Conservation (phyloP, 2,888 invertebrate species). For the Philereme transversata region DNA sequence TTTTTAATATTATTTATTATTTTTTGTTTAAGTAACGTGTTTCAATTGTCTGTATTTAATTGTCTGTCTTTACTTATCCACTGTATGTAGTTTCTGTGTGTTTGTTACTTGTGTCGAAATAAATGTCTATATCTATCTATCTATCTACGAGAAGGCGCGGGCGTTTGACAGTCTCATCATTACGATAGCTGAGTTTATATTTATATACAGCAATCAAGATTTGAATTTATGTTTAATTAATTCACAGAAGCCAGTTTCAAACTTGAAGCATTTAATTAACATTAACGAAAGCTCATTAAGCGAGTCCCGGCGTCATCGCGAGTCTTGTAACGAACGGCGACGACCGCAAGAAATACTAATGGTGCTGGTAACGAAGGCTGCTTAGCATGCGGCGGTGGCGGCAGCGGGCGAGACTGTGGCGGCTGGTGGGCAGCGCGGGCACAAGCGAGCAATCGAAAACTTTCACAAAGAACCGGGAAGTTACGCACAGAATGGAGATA, state of each 20-base stretch:
- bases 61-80: no score
- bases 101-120: no score
- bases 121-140: no score
- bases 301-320: conserved; percentile 5
- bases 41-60: no score
- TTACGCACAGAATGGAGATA: conserved; percentile 5
- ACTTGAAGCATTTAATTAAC: conserved; percentile 27
- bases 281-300: conserved; percentile 32
- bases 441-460: conserved; percentile 5
- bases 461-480: neutral
- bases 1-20: no score
- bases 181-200: no score
- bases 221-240: conserved; percentile 17
- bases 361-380: conserved; percentile 7
- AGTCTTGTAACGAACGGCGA: conserved; percentile 4
- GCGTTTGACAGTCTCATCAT: no score
- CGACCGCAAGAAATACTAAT: conserved; percentile 18
- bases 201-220: conserved; percentile 9
- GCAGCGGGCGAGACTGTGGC: no score
- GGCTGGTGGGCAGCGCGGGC: neutral
- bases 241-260: conserved; percentile 22
- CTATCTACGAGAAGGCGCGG: no score
- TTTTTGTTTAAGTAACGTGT: no score
- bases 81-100: no score
- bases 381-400: conserved; percentile 15